Base-by-base conservation (phyloP, 2,113 vertebrate species). In the Choloepus hoffmanni region DNA sequence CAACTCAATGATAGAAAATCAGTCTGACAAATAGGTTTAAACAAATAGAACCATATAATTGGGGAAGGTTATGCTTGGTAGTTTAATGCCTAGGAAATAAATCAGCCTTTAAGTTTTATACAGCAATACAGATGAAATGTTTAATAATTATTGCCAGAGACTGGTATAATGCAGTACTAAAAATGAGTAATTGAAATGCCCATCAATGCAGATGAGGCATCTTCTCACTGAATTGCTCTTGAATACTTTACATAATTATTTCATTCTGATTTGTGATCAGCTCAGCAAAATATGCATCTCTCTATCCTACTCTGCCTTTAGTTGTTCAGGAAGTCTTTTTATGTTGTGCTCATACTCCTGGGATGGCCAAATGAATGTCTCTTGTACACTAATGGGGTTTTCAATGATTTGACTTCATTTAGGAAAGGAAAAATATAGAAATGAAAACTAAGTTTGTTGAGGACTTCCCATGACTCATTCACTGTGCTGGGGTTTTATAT, bases 81-180 rank as follows among this genome's bases (percentile, higher is more conserved):
- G 50, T 67, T 79, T 94, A 85, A 91, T 77, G 92, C 79, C 70
- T 92, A 88, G 92, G 72, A 95, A 92, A 94, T 97, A 97, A 97
- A 98, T 97, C 92, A 96, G 92, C 81, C 95, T 94, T 95, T 88
- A 97, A 96, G 82, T 94, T 98, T 97, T 97, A 96, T 95, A 96
- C 76, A 28, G 13, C 78, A 90, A 65, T 73, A 90, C 45, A 48
- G 81, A 89, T 85, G 88, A 95, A 95, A 96, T 96, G 95, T 89
- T 93, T 97, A 97, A 97, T 97, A 97, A 96, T 93, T 96, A 97
- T 97, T 95, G 89, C 92, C 81, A 97, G 93, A 95, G 96, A 96
- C 90, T 76, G 53, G 86, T 94, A 90, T 95, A 92, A 96, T 86
- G 48, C 82, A 91, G 88, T 76, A 97, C 90, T 98, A 97, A 97